Evolutionary conservation across 1,140 invertebrate species (phyloP).

Genomic region (Glomeris maerens): DNA sequence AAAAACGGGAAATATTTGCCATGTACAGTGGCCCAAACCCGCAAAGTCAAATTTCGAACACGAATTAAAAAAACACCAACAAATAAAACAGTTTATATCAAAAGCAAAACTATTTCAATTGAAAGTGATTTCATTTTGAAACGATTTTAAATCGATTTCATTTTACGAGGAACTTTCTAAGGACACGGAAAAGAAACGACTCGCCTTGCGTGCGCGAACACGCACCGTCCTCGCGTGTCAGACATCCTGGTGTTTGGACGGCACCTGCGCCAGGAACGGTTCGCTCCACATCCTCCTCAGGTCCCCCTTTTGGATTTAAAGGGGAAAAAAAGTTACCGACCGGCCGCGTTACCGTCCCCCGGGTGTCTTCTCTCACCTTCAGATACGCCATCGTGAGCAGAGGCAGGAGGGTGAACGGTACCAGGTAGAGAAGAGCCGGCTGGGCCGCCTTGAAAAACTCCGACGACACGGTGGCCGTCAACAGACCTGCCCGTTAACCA

Average conservation of each 20-base stretch:
- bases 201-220: too few relatives aligned
- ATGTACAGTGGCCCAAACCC: too few relatives aligned
- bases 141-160: too few relatives aligned
- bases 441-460: slow-evolving; percentile 96
- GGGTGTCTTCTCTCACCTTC: slow-evolving; percentile 37
- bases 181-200: too few relatives aligned
- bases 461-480: slow-evolving; percentile 91
- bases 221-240: too few relatives aligned
- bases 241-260: slow-evolving; percentile 59
- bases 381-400: slow-evolving; percentile 93
- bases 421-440: slow-evolving; percentile 88
- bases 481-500: slow-evolving; percentile 44
- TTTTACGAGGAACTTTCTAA: too few relatives aligned
- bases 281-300: slow-evolving; percentile 94
- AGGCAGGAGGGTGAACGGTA: slow-evolving; percentile 90
- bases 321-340: slow-evolving; percentile 3
- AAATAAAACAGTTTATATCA: neutral
- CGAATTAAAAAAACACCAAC: too few relatives aligned
- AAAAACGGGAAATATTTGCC: too few relatives aligned
- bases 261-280: slow-evolving; percentile 71
- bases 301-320: slow-evolving; percentile 64
- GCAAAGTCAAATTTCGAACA: too few relatives aligned
- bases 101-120: neutral
- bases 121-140: too few relatives aligned
- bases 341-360: neutral